Conservation (phyloP, 2,113 vertebrate species). For the Machaerirhynchus nigripectus region DNA sequence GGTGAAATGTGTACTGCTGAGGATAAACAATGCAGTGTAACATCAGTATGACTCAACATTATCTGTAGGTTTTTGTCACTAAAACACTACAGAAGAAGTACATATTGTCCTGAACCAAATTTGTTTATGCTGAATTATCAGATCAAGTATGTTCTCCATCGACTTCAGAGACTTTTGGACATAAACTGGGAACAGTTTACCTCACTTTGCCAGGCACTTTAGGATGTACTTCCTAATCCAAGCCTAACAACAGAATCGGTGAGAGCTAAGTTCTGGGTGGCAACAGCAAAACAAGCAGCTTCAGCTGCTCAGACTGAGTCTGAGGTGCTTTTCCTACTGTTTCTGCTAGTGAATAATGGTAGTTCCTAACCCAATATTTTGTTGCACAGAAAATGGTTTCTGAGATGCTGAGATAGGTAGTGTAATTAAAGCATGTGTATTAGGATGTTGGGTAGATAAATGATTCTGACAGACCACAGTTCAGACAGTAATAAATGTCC, state of each 20-base stretch:
- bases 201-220: background rate
- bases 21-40: background rate
- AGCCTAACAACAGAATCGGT: background rate
- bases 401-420: background rate
- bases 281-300: background rate
- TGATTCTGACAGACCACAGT: background rate
- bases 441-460: background rate
- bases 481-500: background rate
- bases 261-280: background rate
- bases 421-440: background rate
- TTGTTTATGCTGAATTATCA: background rate
- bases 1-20: background rate
- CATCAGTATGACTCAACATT: rapidly evolving
- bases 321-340: background rate
- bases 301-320: background rate
- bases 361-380: background rate
- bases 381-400: background rate
- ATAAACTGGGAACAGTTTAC: background rate
- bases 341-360: background rate
- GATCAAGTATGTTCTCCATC: background rate
- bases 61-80: background rate
- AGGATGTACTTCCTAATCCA: background rate
- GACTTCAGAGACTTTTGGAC: background rate
- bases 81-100: background rate
- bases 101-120: background rate